Conservation (phyloP, 2,797 vertebrate species). For the Hemibagrus guttatus region DNA sequence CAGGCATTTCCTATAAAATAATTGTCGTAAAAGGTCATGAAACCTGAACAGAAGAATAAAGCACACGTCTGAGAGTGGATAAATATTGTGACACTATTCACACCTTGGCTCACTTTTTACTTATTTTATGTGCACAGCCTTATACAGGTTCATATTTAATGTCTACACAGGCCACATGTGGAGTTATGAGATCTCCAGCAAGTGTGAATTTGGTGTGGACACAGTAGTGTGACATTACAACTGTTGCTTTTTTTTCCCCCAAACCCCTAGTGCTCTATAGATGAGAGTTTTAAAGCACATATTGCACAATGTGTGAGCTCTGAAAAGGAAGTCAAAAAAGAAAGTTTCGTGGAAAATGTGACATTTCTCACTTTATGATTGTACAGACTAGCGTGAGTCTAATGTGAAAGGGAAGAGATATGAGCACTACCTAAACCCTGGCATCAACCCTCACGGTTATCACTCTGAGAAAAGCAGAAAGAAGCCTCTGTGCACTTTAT, state of each 20-base stretch:
- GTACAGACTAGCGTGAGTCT: slow-evolving; percentile 56
- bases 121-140: slow-evolving; percentile 19
- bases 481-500: slow-evolving; percentile 6
- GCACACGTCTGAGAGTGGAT: not conserved
- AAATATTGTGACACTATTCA: slow-evolving; percentile 7
- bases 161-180: slow-evolving; percentile 72
- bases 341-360: slow-evolving; percentile 18
- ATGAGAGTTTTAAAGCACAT: slow-evolving; percentile 39
- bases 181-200: slow-evolving; percentile 73
- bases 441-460: slow-evolving; percentile 65
- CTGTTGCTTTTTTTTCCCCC: not conserved
- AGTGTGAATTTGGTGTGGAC: slow-evolving; percentile 74
- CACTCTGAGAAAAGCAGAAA: slow-evolving; percentile 41
- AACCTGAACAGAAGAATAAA: not conserved
- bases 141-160: slow-evolving; percentile 68
- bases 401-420: slow-evolving; percentile 63
- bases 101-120: slow-evolving; percentile 34
- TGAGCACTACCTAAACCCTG: slow-evolving; percentile 68
- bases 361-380: slow-evolving; percentile 53
- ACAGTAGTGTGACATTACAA: slow-evolving; percentile 64
- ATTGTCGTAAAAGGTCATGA: not conserved
- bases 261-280: slow-evolving; percentile 9
- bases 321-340: not conserved
- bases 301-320: slow-evolving; percentile 8
- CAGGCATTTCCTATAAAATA: not conserved